phyloP scores from a whole-genome alignment of 2,797 vertebrate species.

The Vireo griseus region DNA sequence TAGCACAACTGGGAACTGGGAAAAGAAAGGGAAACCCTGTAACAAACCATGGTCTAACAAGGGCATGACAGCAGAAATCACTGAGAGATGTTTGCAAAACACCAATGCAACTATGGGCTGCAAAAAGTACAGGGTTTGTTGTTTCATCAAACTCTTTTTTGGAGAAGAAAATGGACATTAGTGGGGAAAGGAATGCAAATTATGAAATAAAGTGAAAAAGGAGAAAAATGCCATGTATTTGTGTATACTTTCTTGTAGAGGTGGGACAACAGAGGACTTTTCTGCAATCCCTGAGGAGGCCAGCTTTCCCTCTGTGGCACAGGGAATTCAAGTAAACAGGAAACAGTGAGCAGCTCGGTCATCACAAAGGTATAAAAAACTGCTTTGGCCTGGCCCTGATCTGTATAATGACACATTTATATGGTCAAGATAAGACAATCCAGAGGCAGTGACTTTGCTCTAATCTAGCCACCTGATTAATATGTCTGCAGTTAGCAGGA shows the following conservation, averaged over 20 bases:
- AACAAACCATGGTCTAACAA: not conserved
- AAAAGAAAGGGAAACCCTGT: not conserved
- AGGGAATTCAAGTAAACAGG: not conserved
- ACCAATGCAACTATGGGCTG: not conserved
- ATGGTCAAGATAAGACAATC: not conserved
- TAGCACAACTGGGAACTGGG: not conserved
- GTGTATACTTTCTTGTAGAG: not conserved
- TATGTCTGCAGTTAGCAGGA: not conserved
- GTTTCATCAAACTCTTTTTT: not conserved
- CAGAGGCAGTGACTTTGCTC: not conserved
- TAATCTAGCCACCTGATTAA: conserved; percentile 13
- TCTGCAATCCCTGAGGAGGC: not conserved
- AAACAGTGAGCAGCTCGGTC: not conserved
- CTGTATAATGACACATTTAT: not conserved
- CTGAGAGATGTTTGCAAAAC: not conserved
- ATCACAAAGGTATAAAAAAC: not conserved
- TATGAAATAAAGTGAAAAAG: not conserved
- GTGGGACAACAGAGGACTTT: not conserved
- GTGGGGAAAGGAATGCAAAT: not conserved
- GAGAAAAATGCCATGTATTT: not conserved
- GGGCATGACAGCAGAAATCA: not conserved
- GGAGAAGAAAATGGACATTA: not conserved
- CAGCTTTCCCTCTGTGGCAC: not conserved
- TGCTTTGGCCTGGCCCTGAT: not conserved
- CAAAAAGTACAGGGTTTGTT: not conserved